Evolutionary conservation across 2,797 vertebrate genomes (phyloP), one percentile per base, ranked within the genome.

Genomic region (Darevskia nairensis): DNA sequence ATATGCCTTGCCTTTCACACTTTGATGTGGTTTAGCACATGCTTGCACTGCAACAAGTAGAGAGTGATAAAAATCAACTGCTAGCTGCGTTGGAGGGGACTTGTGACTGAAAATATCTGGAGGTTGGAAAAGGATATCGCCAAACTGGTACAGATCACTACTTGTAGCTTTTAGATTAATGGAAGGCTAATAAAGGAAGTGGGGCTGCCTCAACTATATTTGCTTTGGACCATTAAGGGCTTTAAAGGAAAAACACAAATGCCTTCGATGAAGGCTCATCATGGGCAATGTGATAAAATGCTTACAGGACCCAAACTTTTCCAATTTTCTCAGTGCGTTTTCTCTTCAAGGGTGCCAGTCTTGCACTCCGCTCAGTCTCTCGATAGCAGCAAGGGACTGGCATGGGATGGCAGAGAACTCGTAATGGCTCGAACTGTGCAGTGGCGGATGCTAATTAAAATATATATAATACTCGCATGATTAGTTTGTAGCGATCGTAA

Each of bases 391-490:
- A 94, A 91, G 93, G 91, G 94, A 93, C 95, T 93, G 94, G 93
- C 69, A 85, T 76, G 78, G 61, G 41, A 66, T 32, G 39, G 21
- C 71, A 75, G 46, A 89, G 17, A 39, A 88, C 86, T 84, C 46
- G 46, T 88, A 50, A 50, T 10, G 3, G 91, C 92, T 90, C 88
- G 83, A 94, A 92, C 89, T 88, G 44, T 94, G 91, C 90, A 93
- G 91, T 89, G 94, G 92, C 90, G 94, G 94, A 95, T 95, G 93
- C 93, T 96, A 95, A 96, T 96, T 96, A 95, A 94, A 95, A 72
- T 88, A 90, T 91, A 91, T 92, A 92, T 94, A 92, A 93, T 92
- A 90, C 90, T 84, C 80, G 59, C 86, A 89, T 94, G 91, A 95
- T 95, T 94, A 91, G 79, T 59, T 90, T 93, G 68, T 94, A 89